Evolutionary conservation across 2,888 invertebrate genomes (phyloP), one percentile per base, ranked within the genome.

Genomic region (Pecten maximus): DNA sequence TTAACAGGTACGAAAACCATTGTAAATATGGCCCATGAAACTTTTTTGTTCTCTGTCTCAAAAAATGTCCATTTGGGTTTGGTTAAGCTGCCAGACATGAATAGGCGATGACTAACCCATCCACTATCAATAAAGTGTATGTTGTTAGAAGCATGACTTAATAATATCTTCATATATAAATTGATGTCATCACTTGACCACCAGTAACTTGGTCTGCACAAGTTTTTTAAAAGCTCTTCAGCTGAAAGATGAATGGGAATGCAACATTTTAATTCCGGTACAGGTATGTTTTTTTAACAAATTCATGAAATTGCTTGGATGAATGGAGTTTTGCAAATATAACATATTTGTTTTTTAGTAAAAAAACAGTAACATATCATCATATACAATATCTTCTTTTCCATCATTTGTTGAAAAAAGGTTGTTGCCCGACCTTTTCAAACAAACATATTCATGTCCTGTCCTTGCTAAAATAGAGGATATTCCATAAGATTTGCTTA

Each of bases 1-100:
- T 90, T 90, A 28, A 90, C n/a, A 3, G 90, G 90, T 28, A 90
- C n/a, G 23, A 90, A 19, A 60, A 90, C 40, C 28, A 74, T 86
- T 16, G 74, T 19, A 40, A 35, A 44, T 40, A 74, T n/a, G 3
- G 88, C 40, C 90, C 90, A 90, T 39, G 40, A 23, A 19, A 54
- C 8, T 0, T 87, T 90, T n/a, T n/a, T n/a, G 28, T 88, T 88
- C 40, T 90, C 88, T 28, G 28, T 4, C 48, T 39, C 35, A 35
- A 40, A 28, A 28, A 88, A 28, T 15, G 74, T 15, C 90, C 90
- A 90, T 16, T 74, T 12, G 35, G 86, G 74, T n/a, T 86, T n/a
- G 4, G 54, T 44, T 19, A 86, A 88, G 88, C 88, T 88, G 15
- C 48, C 54, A n/a, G 88, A 74, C 28, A 40, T 74, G 16, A 88